These are phyloP conservation scores for Mungos mungo DNA, from an alignment of 2,113 vertebrate genomes.

Conservation along the genomic window DNA sequence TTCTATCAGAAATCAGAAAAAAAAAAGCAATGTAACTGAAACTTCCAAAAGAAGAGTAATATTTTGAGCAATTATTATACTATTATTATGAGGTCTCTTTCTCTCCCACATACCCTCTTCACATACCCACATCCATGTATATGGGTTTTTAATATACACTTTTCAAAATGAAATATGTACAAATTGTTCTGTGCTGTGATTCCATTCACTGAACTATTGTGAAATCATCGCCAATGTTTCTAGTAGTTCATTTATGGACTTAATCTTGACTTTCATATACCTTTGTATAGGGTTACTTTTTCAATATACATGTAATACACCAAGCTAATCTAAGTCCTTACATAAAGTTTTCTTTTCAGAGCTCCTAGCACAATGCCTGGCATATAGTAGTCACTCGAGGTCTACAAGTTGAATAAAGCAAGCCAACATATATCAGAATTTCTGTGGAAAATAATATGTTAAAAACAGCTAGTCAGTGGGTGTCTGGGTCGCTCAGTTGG, in stretches of 20 bases:
- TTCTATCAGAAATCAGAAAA: slow-evolving; percentile 43
- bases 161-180: slow-evolving; percentile 48
- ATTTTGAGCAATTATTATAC: background rate
- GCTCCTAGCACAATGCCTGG: background rate
- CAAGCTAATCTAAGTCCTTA: slow-evolving; percentile 31
- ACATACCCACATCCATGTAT: background rate
- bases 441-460: slow-evolving; percentile 5
- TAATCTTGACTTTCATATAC: background rate
- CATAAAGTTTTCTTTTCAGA: background rate
- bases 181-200: background rate
- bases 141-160: background rate
- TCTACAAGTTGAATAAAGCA: background rate
- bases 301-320: background rate
- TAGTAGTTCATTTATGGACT: background rate
- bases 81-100: background rate
- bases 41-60: background rate
- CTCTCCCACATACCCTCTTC: background rate
- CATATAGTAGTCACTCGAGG: background rate
- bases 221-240: slow-evolving; percentile 11
- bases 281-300: slow-evolving; percentile 23
- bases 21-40: background rate
- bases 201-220: background rate
- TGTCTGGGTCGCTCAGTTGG: too few relatives aligned
- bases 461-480: slow-evolving; percentile 4
- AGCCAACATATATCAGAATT: background rate